Percentiles rank a stretch among this genome's conserved stretches.
Conservation (phyloP, 2,797 vertebrate species). For the Tarsius wallacei region DNA sequence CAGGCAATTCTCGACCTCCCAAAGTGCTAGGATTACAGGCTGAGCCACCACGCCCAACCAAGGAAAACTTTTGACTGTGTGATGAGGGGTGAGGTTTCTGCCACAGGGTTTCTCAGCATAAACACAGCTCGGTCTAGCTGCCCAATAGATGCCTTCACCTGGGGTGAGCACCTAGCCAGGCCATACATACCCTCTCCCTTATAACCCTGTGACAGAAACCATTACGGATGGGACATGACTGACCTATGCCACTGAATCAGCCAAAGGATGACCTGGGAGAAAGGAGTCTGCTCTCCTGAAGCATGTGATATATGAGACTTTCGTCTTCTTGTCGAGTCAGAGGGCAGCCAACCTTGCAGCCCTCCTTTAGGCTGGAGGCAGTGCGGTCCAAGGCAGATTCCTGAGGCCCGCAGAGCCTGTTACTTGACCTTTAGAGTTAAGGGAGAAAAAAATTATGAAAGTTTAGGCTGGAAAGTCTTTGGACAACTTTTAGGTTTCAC, state of each 20-base stretch:
- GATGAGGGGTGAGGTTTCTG: background rate
- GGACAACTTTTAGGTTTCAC: constrained; percentile 14
- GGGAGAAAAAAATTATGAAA: background rate
- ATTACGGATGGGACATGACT: background rate
- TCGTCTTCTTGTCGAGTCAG: background rate
- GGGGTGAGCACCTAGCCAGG: background rate
- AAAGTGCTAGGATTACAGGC: no score
- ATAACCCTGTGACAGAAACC: background rate
- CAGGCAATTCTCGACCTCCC: no score
- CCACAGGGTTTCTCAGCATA: background rate
- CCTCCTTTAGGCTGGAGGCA: background rate
- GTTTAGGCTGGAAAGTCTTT: background rate
- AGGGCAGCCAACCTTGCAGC: background rate
- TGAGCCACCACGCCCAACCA: no score
- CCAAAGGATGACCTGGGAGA: background rate
- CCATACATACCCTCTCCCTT: background rate
- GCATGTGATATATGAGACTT: background rate
- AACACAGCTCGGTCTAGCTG: background rate
- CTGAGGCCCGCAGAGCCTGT: background rate
- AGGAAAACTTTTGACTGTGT: background rate
- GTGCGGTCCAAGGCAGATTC: background rate
- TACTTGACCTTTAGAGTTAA: constrained; percentile 9
- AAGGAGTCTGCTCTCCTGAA: background rate
- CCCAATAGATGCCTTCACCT: background rate
- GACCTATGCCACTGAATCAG: background rate